A percentile compares a stretch with the other conserved stretches of the same genome.
These are phyloP conservation scores for Drosophila tanythrix DNA, from an alignment of 2,888 invertebrate genomes.

Conservation along the genomic window DNA sequence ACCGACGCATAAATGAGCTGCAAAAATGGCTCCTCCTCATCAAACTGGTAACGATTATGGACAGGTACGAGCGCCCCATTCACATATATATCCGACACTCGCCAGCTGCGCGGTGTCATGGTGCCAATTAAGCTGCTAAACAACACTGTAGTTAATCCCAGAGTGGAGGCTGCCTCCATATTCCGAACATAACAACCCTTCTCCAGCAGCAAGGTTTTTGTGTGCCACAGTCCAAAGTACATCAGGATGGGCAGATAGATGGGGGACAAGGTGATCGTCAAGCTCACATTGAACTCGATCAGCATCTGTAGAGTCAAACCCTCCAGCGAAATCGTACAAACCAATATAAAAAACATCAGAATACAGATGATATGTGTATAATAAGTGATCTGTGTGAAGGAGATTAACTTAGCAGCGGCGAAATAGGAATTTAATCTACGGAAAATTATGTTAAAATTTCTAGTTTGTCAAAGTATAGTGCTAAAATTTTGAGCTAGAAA, in stretches of 20 bases:
- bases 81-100: constrained; percentile 55
- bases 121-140: constrained; percentile 44
- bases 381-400: not conserved
- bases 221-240: constrained; percentile 36
- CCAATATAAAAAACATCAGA: not conserved
- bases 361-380: constrained; percentile 10
- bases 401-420: not conserved
- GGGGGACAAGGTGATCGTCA: constrained; percentile 43
- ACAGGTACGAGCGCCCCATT: constrained; percentile 15
- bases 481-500: too few relatives aligned
- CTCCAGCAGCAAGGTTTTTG: not conserved
- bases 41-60: rapidly evolving
- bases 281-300: constrained; percentile 28
- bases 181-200: constrained; percentile 45
- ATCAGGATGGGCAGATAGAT: constrained; percentile 45
- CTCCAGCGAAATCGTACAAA: constrained; percentile 2
- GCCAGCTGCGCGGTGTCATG: constrained; percentile 35
- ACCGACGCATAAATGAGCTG: constrained; percentile 42
- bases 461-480: too few relatives aligned
- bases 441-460: too few relatives aligned
- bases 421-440: not conserved
- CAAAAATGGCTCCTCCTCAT: not conserved
- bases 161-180: constrained; percentile 45
- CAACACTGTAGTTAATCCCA: constrained; percentile 61
- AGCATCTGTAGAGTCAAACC: not conserved